Base-by-base conservation (phyloP, 2,888 invertebrate species). In the Panzeria rudis region DNA sequence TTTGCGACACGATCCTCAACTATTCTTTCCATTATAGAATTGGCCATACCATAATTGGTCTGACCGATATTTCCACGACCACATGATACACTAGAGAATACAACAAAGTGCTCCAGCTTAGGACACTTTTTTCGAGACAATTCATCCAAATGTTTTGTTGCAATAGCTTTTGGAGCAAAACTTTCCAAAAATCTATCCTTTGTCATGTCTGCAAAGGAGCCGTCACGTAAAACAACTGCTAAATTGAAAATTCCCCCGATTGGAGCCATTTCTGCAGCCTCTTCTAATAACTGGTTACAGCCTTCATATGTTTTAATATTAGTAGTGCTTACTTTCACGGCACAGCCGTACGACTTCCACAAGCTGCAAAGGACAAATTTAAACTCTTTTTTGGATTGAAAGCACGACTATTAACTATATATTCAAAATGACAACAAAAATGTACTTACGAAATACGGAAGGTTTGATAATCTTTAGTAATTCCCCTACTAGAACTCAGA, bases 31-130 rank as follows among this genome's bases (percentile, higher is more conserved):
- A 97, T 97, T 13, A 96, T 94, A 0, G 97, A 97, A 93, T 98
- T 98, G 32, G 97, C 96, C 93, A 96, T 95, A 35, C 97, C 98
- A 91, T 98, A 98, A 69, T 89, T 87, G 2, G 96, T 95, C 93
- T 98, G 98, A 1, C 97, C 97, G 8, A 96, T 95, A 92, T 98
- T 97, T 87, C 98, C 98, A 50, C 97, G 94, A 38, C 97, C 98
- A 91, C 97, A 97, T 0, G 96, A 95, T 5, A 97, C 96, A 8
- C 97, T 97, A 0, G 98, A 98, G 93, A 98, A 98, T 23, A 96
- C 95, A 1, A 98, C 97, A 91, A 98, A 98, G 93, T 96, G 94
- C 89, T 94, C 93, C 23, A 94, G 89, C 2, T 92, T 61, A 1
- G 93, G 93, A 86, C 95, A 95, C 80, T 94, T 86, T 73, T 92